Evolutionary conservation across 2,888 invertebrate genomes (phyloP), one percentile per base, ranked within the genome.

Genomic region (Clitarchus hookeri): DNA sequence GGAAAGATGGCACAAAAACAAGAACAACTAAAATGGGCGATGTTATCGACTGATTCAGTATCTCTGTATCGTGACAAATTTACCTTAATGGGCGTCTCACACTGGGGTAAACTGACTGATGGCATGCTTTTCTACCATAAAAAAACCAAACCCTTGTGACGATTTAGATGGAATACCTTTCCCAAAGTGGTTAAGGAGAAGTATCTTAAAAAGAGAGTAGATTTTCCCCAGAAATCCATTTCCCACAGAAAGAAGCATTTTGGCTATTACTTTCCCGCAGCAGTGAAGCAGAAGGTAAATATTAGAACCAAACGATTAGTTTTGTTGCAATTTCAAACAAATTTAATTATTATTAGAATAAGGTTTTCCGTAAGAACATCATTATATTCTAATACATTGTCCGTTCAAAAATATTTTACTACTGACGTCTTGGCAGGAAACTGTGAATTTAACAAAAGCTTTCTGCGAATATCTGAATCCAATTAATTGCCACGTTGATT

Each of bases 111-210:
- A 65, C 65, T 65, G 65, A 65, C 65, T 23, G 65, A 65, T 65
- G 65, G 65, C 65, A 65, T 65, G 65, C 65, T 1, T n/a, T 65
- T 65, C n/a, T 6, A n/a, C 65, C 65, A 65, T 65, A 65, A 65
- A 65, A 65, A 65, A 65, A 65, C 19, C 65, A 19, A 65, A 65
- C 65, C n/a, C 65, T 65, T 65, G 65, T 65, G 65, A 65, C 65
- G 65, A 65, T 65, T 65, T 65, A 65, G 65, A 65, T 65, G 65
- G 65, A 65, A 65, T 65, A 65, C 65, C 23, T 65, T 65, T 65
- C 65, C 65, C 65, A 65, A 6, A 65, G 65, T 65, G n/a, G 65
- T 65, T 65, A 23, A 65, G 65, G 65, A 65, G 65, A 65, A 65
- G 65, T 19, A 65, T n/a, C 65, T 65, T n/a, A 23, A 65, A 65